Base-by-base conservation (phyloP, 2,113 vertebrate genomes). In the Corapipo altera region DNA sequence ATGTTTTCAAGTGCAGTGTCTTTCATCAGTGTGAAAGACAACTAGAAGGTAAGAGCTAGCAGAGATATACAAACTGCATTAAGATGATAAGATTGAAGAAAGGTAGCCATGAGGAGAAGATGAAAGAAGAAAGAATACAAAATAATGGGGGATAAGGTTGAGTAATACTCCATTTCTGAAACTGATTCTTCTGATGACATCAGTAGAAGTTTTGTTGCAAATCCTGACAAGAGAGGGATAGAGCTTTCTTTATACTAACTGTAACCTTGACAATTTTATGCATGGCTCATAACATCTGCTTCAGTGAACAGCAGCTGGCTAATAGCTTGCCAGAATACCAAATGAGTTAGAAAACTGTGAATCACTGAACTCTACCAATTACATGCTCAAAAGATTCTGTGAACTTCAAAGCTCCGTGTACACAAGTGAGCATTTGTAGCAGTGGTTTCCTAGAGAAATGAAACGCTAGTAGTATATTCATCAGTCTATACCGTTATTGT, bases 291-390 rank as follows among this genome's bases (percentile, higher is more conserved):
- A 97, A 95, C 93, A 96, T 94, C 93, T 97, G 95, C 95, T 92
- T 96, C 94, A 95, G 39, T 93, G 96, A 95, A 87, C 66, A 95
- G 88, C 96, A 97, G 91, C 92, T 95, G 95, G 83, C 72, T 96
- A 97, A 97, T 96, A 97, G 94, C 83, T 93, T 94, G 59, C 76
- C 69, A 95, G 91, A 97, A 95, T 84, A 93, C 52, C 52, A 82
- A 44, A 67, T 95, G 87, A 97, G 97, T 94, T 95, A 97, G 89
- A 94, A 95, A 94, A 78, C 84, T 94, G 83, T 89, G 83, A 97
- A 97, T 97, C 94, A 92, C 76, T 96, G 93, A 93, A 87, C 93
- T 97, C 70, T 87, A 88, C 64, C 93, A 96, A 96, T 95, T 97
- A 96, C 75, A 95, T 94, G 94, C 91, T 95, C 82, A 97, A 97